phyloP scores from a whole-genome alignment of 2,797 vertebrate genomes.

The Podarcis siculus region DNA sequence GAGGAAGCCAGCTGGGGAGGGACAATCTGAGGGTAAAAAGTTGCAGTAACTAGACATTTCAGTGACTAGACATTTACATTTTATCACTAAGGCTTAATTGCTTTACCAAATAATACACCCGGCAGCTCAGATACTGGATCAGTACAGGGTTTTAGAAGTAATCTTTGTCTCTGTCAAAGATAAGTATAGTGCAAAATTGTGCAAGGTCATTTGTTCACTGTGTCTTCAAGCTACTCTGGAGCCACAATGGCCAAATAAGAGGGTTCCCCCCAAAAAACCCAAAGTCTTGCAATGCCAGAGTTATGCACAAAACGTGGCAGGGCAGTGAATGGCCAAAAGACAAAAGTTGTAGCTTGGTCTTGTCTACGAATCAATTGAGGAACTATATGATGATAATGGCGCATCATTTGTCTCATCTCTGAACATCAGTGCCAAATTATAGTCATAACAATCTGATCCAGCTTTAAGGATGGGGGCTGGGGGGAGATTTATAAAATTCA shows the following conservation, averaged over 20 bases:
- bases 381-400: neutral
- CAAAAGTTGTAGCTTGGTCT: neutral
- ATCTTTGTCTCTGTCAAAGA: neutral
- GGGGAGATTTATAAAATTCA: neutral
- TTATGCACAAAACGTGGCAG: neutral
- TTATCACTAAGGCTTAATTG: neutral
- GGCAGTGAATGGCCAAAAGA: neutral
- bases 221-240: neutral
- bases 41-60: neutral
- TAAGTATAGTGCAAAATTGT: neutral
- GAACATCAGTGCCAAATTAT: neutral
- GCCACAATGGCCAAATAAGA: neutral
- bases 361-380: neutral
- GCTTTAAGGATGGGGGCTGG: neutral
- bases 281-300: neutral
- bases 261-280: neutral
- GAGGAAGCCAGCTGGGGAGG: neutral
- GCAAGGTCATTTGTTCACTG: neutral
- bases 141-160: neutral
- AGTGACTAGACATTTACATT: neutral
- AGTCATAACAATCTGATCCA: neutral
- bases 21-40: neutral
- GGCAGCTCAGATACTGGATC: neutral
- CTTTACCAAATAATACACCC: neutral
- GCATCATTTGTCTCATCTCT: neutral